Percentiles rank a stretch among this genome's conserved stretches.
phyloP scores from a whole-genome alignment of 2,113 vertebrate species.

The Poecilia latipinna region DNA sequence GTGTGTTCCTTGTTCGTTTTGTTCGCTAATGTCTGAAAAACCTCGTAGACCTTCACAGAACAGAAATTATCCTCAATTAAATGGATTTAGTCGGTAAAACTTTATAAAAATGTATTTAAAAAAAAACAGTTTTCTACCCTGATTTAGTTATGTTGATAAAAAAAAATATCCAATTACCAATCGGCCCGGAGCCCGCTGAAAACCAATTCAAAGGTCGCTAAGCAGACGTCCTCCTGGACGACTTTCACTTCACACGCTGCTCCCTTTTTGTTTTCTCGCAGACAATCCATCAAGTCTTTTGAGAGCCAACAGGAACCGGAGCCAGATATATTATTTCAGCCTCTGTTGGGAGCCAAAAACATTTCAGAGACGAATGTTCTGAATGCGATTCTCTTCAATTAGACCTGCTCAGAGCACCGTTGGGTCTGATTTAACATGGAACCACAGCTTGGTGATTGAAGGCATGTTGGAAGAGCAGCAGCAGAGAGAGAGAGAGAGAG shows the following conservation, averaged over 20 bases:
- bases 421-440: constrained; percentile 50
- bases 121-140: neutral
- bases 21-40: neutral
- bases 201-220: too few relatives aligned
- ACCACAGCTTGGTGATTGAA: constrained; percentile 42
- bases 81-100: neutral
- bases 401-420: constrained; percentile 20
- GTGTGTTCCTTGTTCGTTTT: neutral
- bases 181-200: too few relatives aligned
- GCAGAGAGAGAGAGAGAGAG: neutral
- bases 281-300: constrained; percentile 4
- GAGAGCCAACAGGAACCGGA: constrained; percentile 12
- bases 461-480: constrained; percentile 24
- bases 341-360: neutral
- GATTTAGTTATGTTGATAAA: neutral
- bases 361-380: constrained; percentile 47
- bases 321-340: constrained; percentile 25
- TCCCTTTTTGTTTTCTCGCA: neutral
- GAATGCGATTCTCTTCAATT: constrained; percentile 46
- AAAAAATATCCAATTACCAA: neutral
- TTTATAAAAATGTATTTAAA: too few relatives aligned
- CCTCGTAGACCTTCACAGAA: neutral
- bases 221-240: neutral
- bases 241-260: neutral
- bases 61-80: neutral